These are phyloP conservation scores for Brachymystax lenok DNA, from an alignment of 2,797 vertebrate genomes.

Conservation along the genomic window DNA sequence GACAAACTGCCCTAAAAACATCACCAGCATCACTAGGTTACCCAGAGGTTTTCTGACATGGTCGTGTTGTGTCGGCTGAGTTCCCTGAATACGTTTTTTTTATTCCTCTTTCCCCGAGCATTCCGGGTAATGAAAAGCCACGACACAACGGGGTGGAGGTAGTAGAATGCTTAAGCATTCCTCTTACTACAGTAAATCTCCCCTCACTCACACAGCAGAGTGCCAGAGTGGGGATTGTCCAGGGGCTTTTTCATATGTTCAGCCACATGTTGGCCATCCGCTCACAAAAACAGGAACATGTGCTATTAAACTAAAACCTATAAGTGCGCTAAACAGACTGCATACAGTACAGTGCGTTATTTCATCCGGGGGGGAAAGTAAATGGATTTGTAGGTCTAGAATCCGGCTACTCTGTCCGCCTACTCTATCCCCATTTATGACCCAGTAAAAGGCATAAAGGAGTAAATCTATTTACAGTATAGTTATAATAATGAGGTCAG, in stretches of 20 bases:
- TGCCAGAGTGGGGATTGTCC: conserved; percentile 29
- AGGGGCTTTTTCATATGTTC: background rate
- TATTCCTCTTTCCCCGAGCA: conserved; percentile 58
- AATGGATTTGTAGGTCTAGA: conserved; percentile 10
- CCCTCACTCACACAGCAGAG: conserved; percentile 29
- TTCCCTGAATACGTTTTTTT: conserved; percentile 65
- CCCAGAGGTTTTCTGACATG: conserved; percentile 57
- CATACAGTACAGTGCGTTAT: background rate
- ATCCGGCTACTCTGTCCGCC: background rate
- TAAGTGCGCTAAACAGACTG: conserved; percentile 28
- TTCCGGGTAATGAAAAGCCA: conserved; percentile 58
- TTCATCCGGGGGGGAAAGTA: conserved; percentile 32
- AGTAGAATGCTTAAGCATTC: conserved; percentile 46
- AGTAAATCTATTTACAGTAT: background rate
- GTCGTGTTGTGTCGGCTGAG: conserved; percentile 55
- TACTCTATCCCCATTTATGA: background rate
- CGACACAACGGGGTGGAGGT: conserved; percentile 33
- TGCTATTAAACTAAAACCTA: conserved; percentile 38
- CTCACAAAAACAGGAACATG: conserved; percentile 50
- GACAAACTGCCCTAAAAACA: conserved; percentile 46
- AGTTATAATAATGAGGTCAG: background rate
- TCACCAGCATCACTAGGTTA: conserved; percentile 14
- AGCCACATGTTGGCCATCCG: conserved; percentile 27
- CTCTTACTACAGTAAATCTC: background rate
- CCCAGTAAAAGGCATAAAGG: background rate